These are phyloP conservation scores for Peromyscus melanophrys DNA, from an alignment of 2,797 vertebrate genomes.

Conservation along the genomic window DNA sequence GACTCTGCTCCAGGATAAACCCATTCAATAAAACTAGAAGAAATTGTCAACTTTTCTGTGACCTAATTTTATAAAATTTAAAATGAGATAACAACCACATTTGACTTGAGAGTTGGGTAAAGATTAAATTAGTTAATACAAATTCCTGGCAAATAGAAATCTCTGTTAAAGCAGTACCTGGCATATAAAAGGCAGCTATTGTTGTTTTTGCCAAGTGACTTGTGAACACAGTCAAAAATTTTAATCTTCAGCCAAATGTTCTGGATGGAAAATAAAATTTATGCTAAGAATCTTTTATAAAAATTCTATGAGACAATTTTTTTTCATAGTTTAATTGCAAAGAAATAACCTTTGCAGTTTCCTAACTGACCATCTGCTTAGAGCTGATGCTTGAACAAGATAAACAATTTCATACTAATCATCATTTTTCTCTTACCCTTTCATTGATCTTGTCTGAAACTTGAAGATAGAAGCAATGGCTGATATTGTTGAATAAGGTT, in stretches of 20 bases:
- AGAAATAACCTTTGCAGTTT: slow-evolving; percentile 9
- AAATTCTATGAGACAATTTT: not conserved
- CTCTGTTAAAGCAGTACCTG: not conserved
- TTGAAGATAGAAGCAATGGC: not conserved
- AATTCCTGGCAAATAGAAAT: not conserved
- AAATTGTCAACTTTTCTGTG: not conserved
- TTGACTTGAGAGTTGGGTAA: not conserved
- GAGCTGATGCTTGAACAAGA: slow-evolving; percentile 9
- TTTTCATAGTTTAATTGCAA: slow-evolving; percentile 11
- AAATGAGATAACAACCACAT: slow-evolving; percentile 11
- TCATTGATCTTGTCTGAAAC: slow-evolving; percentile 35
- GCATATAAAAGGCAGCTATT: not conserved
- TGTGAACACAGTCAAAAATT: not conserved
- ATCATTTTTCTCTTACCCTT: not conserved
- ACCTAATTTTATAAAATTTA: not conserved
- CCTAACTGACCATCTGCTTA: not conserved
- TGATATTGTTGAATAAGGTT: not conserved
- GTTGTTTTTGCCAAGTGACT: not conserved
- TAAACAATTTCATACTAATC: not conserved
- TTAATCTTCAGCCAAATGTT: not conserved
- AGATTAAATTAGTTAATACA: not conserved
- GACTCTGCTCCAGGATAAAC: not conserved
- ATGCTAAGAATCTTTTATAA: not conserved
- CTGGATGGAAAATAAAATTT: not conserved
- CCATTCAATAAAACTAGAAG: not conserved